Evolutionary conservation across 2,888 invertebrate species (phyloP).

Genomic region (Adineta ricciae): DNA sequence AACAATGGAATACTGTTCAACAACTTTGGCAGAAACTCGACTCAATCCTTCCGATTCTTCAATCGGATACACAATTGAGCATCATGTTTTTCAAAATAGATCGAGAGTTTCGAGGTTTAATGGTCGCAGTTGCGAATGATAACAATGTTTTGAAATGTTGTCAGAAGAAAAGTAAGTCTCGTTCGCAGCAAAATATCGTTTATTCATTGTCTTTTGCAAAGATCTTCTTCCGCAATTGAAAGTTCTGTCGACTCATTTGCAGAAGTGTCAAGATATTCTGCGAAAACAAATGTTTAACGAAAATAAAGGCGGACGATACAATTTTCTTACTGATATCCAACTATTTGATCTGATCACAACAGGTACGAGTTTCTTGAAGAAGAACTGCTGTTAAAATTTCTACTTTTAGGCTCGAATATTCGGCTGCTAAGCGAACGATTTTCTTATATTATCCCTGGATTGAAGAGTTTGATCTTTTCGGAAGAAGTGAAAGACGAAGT

Average conservation of each 20-base stretch:
- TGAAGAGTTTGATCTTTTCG: neutral
- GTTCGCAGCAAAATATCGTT: no score
- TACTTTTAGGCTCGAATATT: neutral
- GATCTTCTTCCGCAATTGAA: slow-evolving; percentile 45
- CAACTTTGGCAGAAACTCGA: slow-evolving; percentile 48
- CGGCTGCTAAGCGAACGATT: neutral
- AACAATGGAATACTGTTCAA: slow-evolving; percentile 48
- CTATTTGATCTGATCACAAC: neutral
- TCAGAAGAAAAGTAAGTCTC: slow-evolving; percentile 46
- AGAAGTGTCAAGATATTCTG: slow-evolving; percentile 41
- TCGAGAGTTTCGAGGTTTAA: slow-evolving; percentile 45
- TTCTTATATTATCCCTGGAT: neutral
- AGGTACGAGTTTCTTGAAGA: neutral
- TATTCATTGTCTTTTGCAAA: no score
- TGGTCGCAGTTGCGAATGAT: slow-evolving; percentile 49
- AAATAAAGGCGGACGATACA: neutral
- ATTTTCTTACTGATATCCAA: neutral
- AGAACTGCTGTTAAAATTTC: no score
- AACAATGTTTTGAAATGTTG: slow-evolving; percentile 50
- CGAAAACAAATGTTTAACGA: neutral
- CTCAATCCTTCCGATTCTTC: slow-evolving; percentile 44
- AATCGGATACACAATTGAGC: slow-evolving; percentile 41
- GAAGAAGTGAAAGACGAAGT: neutral
- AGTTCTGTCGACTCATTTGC: slow-evolving; percentile 42
- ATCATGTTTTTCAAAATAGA: slow-evolving; percentile 44